Base-by-base conservation (phyloP, 2,888 invertebrate genomes). In the Tipula unca region DNA sequence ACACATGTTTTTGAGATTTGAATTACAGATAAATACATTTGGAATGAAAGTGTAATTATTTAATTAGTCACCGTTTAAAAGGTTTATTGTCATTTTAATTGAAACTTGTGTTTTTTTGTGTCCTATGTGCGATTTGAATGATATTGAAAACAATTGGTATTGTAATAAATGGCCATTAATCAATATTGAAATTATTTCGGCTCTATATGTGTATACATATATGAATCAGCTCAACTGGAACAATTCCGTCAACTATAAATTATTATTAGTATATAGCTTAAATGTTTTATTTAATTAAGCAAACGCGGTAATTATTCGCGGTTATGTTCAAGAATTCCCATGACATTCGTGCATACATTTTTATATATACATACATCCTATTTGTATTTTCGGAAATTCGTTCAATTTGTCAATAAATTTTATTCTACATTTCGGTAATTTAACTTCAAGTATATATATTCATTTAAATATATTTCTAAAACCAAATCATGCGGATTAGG, bases 141-240 rank as follows among this genome's bases (percentile, higher is more conserved):
- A 69, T 69, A 69, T 69, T 69, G 69, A 69, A 69, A 69, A 69
- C 69, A 69, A 69, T 69, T 69, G 69, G 69, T 69, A 69, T 69
- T 69, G 25, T 69, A 25, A 25, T 69, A 25, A 10, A 69, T 69
- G 69, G 20, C 25, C 69, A 69, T 69, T 69, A 69, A 69, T 69
- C 69, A 69, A 69, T 69, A 69, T 69, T 69, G 25, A 69, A 69
- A 10, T 69, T 54, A 54, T 17, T 54, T 48, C 17, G 48, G 48
- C 17, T 20, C 17, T 5, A 5, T n/a, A 54, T 54, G 48, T 54
- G 0, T 54, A 17, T 42, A 14, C 6, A 39, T 2, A 17, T 3
- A 25, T 25, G 69, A 69, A 69, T 69, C 69, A 69, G 69, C 69
- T 69, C 69, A 69, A 25, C 10, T 69, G 69, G 69, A 69, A 69